A percentile compares a stretch with the other conserved stretches of the same genome.
These are phyloP conservation scores for Tetranychus truncatus DNA, from an alignment of 2,888 invertebrate genomes.

Conservation along the genomic window DNA sequence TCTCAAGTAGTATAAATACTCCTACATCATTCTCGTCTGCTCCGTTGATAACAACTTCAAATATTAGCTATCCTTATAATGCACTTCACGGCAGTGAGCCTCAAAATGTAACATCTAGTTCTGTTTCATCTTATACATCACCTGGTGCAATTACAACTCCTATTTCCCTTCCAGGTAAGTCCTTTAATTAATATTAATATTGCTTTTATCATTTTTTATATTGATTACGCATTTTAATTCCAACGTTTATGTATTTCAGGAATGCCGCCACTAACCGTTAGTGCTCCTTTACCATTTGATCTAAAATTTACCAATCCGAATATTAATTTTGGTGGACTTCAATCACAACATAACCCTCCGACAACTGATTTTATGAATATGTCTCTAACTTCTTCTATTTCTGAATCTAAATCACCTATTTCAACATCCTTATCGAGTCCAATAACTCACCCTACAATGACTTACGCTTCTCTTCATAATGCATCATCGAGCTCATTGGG, in stretches of 20 bases:
- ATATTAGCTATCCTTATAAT: background rate
- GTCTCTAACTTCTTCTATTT: background rate
- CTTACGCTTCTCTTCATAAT: background rate
- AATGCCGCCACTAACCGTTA: constrained; percentile 60
- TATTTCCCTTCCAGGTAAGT: constrained; percentile 8
- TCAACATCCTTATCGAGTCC: background rate
- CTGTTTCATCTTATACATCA: background rate
- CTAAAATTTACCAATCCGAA: background rate
- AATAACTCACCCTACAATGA: background rate
- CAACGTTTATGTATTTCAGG: constrained; percentile 38
- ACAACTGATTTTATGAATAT: background rate
- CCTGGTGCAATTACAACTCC: constrained; percentile 6
- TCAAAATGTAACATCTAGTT: background rate
- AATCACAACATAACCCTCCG: background rate
- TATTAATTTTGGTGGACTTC: background rate
- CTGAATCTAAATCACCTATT: background rate
- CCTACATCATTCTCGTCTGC: background rate
- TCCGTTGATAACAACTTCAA: background rate
- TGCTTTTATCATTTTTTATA: background rate
- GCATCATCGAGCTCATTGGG: background rate
- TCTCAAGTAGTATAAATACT: background rate
- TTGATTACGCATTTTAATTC: background rate
- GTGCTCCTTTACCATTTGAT: constrained; percentile 43
- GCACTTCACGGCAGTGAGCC: background rate
- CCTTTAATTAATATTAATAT: background rate